Base-by-base conservation (phyloP, 2,888 invertebrate species). In the Lydus trimaculatus region DNA sequence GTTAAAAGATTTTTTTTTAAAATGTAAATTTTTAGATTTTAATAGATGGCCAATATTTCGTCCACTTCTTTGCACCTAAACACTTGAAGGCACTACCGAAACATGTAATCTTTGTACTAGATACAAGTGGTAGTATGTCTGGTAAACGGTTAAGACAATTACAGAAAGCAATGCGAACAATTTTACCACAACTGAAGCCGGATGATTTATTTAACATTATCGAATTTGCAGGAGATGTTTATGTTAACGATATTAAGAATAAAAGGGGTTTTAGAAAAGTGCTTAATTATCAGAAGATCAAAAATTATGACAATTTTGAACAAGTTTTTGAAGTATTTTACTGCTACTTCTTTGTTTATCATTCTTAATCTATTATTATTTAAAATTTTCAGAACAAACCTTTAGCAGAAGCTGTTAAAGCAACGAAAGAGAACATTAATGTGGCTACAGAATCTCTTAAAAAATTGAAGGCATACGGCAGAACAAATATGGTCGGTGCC, bases 101-200 rank as follows among this genome's bases (percentile, higher is more conserved):
- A 79, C 89, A 91, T 77, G 89, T 91, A 7, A 87, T 93, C 4
- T 93, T 93, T 80, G 90, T 92, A 8, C 84, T 93, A 77, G 93
- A 93, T 81, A 89, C 90, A 0, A 91, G 91, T 28, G 91, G 91
- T 9, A 92, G 92, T 61, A 93, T 93, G 93, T 83, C 84, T 74
- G 92, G 90, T 11, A 0, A 0, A 91, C 23, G 91, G 84, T 88
- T 93, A 56, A 82, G 85, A 23, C 92, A 93, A 83, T 84, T 92
- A 17, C 88, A 89, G 64, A 87, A 89, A 66, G 91, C 93, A 31
- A 92, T 93, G 91, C 83, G 86, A 70, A 87, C 88, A 60, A 92
- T 93, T 70, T 85, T 93, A n/a, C 83, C 84, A 13, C 89, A 91
- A 74, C 85, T 93, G 31, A 87, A 89, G 63, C 74, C 83, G 0